Evolutionary conservation across 35 echinoderm and acorn worm genomes (phyloP), one percentile per base, ranked within the genome.

Genomic region (Apostichopus californicus): DNA sequence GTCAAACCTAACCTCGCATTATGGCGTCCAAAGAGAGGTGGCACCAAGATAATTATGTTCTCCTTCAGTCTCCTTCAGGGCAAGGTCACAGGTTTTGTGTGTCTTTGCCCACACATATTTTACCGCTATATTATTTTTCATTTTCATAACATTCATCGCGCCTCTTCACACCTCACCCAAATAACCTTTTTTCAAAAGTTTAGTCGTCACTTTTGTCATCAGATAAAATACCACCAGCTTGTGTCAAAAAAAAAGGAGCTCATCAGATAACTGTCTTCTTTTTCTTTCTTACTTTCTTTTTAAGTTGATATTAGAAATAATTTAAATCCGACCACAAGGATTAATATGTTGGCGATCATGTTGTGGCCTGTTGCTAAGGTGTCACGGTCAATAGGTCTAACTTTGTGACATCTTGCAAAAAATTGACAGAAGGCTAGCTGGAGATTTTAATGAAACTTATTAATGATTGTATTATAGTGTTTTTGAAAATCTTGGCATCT

Each of bases 371-470:
- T 75, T 75, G 71, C 71, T 75, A 20, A 7, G 71, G 71, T 75
- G 71, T 75, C 71, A 75, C 7, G 71, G 71, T 75, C 71, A 75
- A 75, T 75, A 75, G 13, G n/a, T 75, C 17, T 75, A 75, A 13
- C 71, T 14, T 20, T 18, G 5, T 75, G 71, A 75, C 71, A 75
- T 75, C 71, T 75, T 75, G 71, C 71, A 75, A 0, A 18, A 22
- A 75, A 20, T 18, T 75, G 71, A 75, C 71, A 75, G 71, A 75
- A 75, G 71, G 71, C 71, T 75, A n/a, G 71, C 71, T 75, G 71
- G 71, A 75, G 71, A 75, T 75, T 75, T 75, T 75, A 75, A 75
- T 75, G 71, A 75, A 14, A 75, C 17, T 75, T 22, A 75, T 75
- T 75, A 75, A 75, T 75, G 71, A 75, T n/a, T 75, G 17, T 75